Evolutionary conservation across 92 coral and sea anemone species (phyloP).

Genomic region (Galaxea fascicularis): DNA sequence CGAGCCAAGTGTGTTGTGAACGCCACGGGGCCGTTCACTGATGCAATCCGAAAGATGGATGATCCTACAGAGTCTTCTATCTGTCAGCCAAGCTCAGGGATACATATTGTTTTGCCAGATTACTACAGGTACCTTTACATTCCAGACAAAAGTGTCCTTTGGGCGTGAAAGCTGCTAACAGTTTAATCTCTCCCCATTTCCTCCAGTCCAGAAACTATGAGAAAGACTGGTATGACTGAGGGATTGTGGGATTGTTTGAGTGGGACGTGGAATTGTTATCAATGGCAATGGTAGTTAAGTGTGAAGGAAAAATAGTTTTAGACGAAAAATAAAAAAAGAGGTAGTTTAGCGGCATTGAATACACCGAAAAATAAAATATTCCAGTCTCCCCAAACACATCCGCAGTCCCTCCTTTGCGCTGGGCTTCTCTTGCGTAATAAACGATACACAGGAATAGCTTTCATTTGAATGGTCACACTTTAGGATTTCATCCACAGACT

Average conservation of each 20-base stretch:
- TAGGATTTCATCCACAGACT: not conserved
- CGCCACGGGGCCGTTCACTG: constrained; percentile 98
- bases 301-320: no score
- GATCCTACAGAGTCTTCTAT: constrained; percentile 70
- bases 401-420: no score
- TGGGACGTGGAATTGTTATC: no score
- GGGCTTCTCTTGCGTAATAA: not conserved
- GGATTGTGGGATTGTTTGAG: no score
- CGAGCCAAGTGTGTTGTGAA: constrained; percentile 95
- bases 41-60: constrained; percentile 83
- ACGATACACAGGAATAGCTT: not conserved
- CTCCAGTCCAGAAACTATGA: no score
- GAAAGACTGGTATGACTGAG: no score
- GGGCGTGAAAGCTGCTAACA: not conserved
- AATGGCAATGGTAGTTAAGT: no score
- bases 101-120: constrained; percentile 91
- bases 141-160: not conserved
- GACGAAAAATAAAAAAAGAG: no score
- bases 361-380: no score
- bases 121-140: constrained; percentile 87
- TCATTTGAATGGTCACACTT: not conserved
- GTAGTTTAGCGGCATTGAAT: no score
- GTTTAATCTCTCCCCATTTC: not conserved
- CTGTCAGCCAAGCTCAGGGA: constrained; percentile 96
- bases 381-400: no score